Base-by-base conservation (phyloP, 2,888 invertebrate genomes). In the Macrosiphum euphorbiae region DNA sequence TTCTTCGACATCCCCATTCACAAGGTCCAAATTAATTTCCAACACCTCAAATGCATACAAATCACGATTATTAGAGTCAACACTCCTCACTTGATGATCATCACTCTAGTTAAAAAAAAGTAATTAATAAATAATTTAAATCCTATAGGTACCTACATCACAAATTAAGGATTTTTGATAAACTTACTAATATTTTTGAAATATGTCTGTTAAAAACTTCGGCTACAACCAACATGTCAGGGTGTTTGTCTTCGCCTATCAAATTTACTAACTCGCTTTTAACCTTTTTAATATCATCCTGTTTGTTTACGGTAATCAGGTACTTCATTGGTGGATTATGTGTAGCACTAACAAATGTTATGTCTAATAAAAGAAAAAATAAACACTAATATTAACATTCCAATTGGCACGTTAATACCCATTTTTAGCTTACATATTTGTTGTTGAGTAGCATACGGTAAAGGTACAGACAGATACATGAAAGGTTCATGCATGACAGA, bases 401-500 rank as follows among this genome's bases (percentile, higher is more conserved):
- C 8, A 44, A 26, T 16, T n/a, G 35, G n/a, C 24, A 92, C n/a
- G 55, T 50, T 55, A 88, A 88, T 91, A 78, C 35, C 20, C 35
- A n/a, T 95, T 84, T 52, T 92, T 52, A 67, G 96, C 96, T 96
- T 95, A 96, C 96, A 95, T 94, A 97, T 96, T 95, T 97, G 97
- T 94, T 96, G 96, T 95, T 97, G 97, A 96, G 97, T 96, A 52
- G 97, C 97, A 95, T 96, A 96, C 87, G 97, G 97, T 94, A 97
- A 96, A 11, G 97, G 97, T 86, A 97, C 96, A 67, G 97, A 97
- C n/a, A 97, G 96, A 95, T 97, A 97, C 97, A 97, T 97, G 95
- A 97, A 97, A 50, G 97, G 97, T 95, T 97, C 97, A 95, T 97
- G 97, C 24, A 97, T 97, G 35, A 97, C 96, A 2, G 97, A 97